These are phyloP conservation scores for Volucella inflata DNA, from an alignment of 2,888 invertebrate genomes.

Conservation along the genomic window DNA sequence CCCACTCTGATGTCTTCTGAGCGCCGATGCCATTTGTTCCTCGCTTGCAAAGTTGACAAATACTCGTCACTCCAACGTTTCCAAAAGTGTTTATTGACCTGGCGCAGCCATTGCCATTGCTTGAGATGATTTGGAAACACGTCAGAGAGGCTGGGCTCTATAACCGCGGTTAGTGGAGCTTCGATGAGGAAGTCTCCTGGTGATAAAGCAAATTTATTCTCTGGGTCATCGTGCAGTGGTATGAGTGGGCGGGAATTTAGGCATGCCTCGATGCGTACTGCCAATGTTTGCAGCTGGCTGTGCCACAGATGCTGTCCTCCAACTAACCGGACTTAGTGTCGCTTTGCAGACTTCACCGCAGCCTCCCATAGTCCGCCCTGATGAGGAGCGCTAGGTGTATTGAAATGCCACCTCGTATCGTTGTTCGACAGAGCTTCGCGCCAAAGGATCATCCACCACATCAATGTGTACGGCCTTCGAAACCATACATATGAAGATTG, in stretches of 20 bases:
- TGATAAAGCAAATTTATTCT: no score
- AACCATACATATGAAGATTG: no score
- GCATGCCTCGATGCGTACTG: constrained; percentile 23
- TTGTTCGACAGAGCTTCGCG: no score
- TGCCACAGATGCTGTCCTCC: constrained; percentile 19
- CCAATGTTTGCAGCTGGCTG: constrained; percentile 15
- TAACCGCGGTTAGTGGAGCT: constrained; percentile 26
- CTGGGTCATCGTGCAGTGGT: no score
- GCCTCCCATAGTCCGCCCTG: no score
- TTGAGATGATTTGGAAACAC: constrained; percentile 59
- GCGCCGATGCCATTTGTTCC: constrained; percentile 47
- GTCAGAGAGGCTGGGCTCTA: constrained; percentile 76
- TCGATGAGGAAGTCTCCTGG: constrained; percentile 60
- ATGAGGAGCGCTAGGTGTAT: no score
- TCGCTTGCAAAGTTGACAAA: constrained; percentile 24
- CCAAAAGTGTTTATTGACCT: constrained; percentile 59
- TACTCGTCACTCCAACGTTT: constrained; percentile 47
- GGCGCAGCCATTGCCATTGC: constrained; percentile 76
- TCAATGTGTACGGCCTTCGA: no score
- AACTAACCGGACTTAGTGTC: no score
- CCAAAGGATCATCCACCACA: no score
- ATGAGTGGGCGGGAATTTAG: constrained; percentile 26
- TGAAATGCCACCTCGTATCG: no score
- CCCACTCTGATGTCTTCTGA: no score
- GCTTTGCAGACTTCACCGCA: no score